These are phyloP conservation scores for Drosophila bipectinata DNA, from an alignment of 1,140 invertebrate genomes.

Conservation along the genomic window DNA sequence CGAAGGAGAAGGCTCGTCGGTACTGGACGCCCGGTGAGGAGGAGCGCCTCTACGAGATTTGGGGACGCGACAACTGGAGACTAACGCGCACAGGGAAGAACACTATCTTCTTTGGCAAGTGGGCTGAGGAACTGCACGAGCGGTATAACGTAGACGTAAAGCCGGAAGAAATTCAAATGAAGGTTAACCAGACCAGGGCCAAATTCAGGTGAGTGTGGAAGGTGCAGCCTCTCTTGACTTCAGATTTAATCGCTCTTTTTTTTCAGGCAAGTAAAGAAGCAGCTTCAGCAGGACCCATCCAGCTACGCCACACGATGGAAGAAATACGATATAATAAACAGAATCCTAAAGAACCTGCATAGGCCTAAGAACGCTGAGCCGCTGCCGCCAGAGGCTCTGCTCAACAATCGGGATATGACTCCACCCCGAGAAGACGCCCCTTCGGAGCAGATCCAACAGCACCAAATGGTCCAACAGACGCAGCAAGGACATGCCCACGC, in stretches of 20 bases:
- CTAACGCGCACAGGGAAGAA: constrained; percentile 76
- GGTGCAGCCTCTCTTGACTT: neutral
- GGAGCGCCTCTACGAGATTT: constrained; percentile 76
- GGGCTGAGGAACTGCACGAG: constrained; percentile 72
- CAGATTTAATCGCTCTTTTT: neutral
- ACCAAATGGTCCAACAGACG: constrained; percentile 12
- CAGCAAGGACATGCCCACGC: constrained; percentile 22
- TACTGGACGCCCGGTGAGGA: constrained; percentile 80
- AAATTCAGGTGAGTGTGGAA: constrained; percentile 65
- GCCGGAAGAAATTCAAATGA: constrained; percentile 78
- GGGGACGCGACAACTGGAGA: constrained; percentile 79
- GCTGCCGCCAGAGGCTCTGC: constrained; percentile 63
- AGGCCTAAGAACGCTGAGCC: constrained; percentile 77
- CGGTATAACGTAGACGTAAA: constrained; percentile 72
- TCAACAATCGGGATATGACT: constrained; percentile 73
- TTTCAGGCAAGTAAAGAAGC: constrained; percentile 69
- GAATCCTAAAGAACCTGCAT: constrained; percentile 74
- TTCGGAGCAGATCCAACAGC: constrained; percentile 23
- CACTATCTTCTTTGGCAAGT: constrained; percentile 72
- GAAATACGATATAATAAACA: constrained; percentile 72
- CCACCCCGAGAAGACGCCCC: constrained; percentile 56
- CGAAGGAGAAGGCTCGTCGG: constrained; percentile 70
- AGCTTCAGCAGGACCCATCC: constrained; percentile 52
- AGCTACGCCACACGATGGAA: constrained; percentile 69
- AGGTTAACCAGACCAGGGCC: constrained; percentile 78